Conservation (phyloP, 2,888 invertebrate genomes). For the Malthinus seriepunctatus region DNA sequence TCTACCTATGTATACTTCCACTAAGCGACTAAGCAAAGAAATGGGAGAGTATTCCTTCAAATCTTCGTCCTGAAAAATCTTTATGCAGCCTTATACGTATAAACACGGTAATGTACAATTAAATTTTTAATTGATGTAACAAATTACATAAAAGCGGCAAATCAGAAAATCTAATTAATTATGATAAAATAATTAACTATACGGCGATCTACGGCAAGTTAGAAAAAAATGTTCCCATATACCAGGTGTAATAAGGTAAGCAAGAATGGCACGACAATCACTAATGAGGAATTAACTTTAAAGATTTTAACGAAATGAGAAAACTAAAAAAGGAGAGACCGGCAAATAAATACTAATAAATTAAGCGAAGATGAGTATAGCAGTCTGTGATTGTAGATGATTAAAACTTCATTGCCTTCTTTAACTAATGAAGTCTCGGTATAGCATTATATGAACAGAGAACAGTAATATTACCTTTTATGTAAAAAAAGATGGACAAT, state of each 20-base stretch:
- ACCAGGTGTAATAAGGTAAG: constrained; percentile 9
- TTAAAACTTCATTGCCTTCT: constrained; percentile 12
- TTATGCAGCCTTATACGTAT: too few species aligned
- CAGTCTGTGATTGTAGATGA: constrained; percentile 15
- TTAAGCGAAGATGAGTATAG: constrained; percentile 19
- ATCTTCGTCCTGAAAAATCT: too few species aligned
- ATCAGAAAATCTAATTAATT: constrained; percentile 13
- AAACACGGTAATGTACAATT: background rate
- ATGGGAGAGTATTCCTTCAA: too few species aligned
- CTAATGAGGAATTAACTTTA: constrained; percentile 19
- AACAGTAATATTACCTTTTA: constrained; percentile 12
- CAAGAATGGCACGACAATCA: constrained; percentile 11
- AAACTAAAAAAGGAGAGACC: constrained; percentile 14
- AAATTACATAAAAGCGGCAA: constrained; percentile 3
- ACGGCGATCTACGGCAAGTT: background rate
- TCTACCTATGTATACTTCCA: too few species aligned
- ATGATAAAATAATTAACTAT: constrained; percentile 13
- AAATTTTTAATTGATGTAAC: too few species aligned
- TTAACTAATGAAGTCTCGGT: constrained; percentile 10
- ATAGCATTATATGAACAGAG: constrained; percentile 4
- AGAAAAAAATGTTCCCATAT: constrained; percentile 13
- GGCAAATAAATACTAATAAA: constrained; percentile 13
- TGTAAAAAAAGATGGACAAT: background rate
- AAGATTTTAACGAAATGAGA: constrained; percentile 21
- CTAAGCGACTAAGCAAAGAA: too few species aligned